phyloP scores from a whole-genome alignment of 1,140 invertebrate species.

The Harlomillsia oculata region DNA sequence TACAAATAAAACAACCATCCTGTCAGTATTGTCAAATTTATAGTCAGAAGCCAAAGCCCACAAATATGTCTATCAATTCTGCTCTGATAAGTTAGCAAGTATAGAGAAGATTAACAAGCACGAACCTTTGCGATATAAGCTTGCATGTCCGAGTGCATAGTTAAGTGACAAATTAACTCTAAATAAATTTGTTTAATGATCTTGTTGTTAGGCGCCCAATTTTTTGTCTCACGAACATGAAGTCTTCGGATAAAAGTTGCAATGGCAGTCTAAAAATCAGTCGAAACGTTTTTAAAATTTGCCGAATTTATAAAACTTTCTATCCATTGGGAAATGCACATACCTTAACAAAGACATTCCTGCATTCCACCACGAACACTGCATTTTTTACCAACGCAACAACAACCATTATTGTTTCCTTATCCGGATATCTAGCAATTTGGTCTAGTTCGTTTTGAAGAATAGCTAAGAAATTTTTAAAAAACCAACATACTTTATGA shows the following conservation, averaged over 20 bases:
- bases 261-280: constrained; percentile 7
- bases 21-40: too few relatives aligned
- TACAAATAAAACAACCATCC: too few relatives aligned
- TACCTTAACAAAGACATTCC: constrained; percentile 27
- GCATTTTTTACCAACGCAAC: constrained; percentile 24
- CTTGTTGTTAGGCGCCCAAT: constrained; percentile 28
- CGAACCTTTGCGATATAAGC: constrained; percentile 24
- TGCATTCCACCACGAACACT: constrained; percentile 19
- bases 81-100: too few relatives aligned
- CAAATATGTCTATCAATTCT: too few relatives aligned
- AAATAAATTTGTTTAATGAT: constrained; percentile 22
- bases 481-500: too few relatives aligned
- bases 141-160: constrained; percentile 28
- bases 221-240: constrained; percentile 27
- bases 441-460: constrained; percentile 18
- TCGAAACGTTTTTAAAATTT: not conserved
- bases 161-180: constrained; percentile 17
- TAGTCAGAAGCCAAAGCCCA: not conserved
- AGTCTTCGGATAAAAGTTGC: constrained; percentile 23
- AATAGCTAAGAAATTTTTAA: constrained; percentile 10
- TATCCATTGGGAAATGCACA: too few relatives aligned
- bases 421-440: constrained; percentile 18
- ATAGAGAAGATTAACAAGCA: not conserved
- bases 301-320: not conserved
- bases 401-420: constrained; percentile 23